Conservation (phyloP, 2,797 vertebrate species). For the Okamejei kenojei region DNA sequence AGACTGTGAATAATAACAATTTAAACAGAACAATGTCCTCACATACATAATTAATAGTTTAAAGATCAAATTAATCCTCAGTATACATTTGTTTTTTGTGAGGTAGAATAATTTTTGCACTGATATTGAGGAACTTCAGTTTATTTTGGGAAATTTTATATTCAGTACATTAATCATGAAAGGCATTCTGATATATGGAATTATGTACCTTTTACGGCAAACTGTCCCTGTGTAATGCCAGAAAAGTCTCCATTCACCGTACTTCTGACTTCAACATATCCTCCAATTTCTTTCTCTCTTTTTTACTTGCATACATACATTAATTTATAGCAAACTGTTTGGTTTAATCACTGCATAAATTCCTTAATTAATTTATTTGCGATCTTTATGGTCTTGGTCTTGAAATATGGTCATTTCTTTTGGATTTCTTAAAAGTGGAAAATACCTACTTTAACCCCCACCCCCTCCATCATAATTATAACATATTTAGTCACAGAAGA, state of each 20-base stretch:
- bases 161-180: neutral
- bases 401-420: neutral
- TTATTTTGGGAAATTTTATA: neutral
- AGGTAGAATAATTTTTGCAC: neutral
- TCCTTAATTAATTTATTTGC: neutral
- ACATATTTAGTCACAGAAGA: neutral
- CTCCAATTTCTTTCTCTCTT: neutral
- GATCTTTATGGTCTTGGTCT: neutral
- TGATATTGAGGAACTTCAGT: neutral
- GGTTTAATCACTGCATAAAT: neutral
- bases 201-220: neutral
- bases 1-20: neutral
- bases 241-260: neutral
- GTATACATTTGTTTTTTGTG: neutral
- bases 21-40: neutral
- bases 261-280: neutral
- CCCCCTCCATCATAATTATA: neutral
- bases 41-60: neutral
- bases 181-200: too few relatives aligned
- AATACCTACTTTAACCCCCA: neutral
- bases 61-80: neutral
- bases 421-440: neutral
- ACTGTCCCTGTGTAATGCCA: neutral
- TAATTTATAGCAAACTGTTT: neutral
- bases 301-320: neutral